These are phyloP conservation scores for Garra rufa DNA, from an alignment of 2,113 vertebrate species.

Conservation along the genomic window DNA sequence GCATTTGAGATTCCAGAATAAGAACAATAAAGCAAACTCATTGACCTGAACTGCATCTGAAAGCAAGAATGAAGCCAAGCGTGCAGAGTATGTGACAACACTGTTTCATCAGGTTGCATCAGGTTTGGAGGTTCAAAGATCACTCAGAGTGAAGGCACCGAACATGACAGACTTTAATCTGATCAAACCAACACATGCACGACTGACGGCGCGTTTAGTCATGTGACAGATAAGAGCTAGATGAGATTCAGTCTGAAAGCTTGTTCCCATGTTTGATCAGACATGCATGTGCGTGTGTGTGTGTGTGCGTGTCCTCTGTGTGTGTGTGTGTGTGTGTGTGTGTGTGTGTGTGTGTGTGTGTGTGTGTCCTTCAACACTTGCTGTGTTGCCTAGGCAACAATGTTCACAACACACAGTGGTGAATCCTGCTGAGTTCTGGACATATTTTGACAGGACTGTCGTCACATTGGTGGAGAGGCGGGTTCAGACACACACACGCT, in stretches of 20 bases:
- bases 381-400: slow-evolving; percentile 72
- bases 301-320: slow-evolving; percentile 25
- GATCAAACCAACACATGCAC: slow-evolving; percentile 17
- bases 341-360: not conserved
- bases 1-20: not conserved
- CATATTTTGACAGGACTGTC: slow-evolving; percentile 78
- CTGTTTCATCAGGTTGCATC: not conserved
- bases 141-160: not conserved
- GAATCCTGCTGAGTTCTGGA: slow-evolving; percentile 65
- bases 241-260: slow-evolving; percentile 13
- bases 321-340: slow-evolving; percentile 30
- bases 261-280: slow-evolving; percentile 29
- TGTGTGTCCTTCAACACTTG: slow-evolving; percentile 53
- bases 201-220: slow-evolving; percentile 24
- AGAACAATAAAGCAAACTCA: not conserved
- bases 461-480: slow-evolving; percentile 66
- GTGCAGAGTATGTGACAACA: not conserved
- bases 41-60: not conserved
- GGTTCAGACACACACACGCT: not conserved
- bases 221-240: slow-evolving; percentile 39
- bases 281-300: slow-evolving; percentile 19
- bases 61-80: not conserved
- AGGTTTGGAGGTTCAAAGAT: slow-evolving; percentile 9
- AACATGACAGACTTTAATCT: slow-evolving; percentile 31
- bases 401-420: slow-evolving; percentile 69